Evolutionary conservation across 35 echinoderm and acorn worm genomes (phyloP).

Genomic region (Anneissia japonica): DNA sequence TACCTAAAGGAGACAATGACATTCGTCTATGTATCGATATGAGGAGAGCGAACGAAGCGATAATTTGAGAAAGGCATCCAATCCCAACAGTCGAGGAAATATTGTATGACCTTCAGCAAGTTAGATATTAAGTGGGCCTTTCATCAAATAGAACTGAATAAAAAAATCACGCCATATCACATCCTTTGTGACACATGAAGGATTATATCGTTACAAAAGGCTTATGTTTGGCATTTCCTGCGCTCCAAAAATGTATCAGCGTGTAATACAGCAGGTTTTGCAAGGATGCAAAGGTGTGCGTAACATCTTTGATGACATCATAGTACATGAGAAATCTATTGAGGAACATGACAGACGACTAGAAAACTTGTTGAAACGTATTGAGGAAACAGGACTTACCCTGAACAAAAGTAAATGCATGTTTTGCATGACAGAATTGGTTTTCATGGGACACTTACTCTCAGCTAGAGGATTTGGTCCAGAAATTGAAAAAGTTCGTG

Average conservation of each 20-base stretch:
- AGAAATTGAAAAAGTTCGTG: conserved; percentile 26
- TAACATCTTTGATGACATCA: conserved; percentile 58
- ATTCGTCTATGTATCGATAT: conserved; percentile 29
- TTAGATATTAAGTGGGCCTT: not conserved
- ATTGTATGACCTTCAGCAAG: conserved; percentile 16
- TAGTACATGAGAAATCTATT: too few species aligned
- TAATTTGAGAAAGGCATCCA: conserved; percentile 36
- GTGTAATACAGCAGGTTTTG: conserved; percentile 9
- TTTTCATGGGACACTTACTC: conserved; percentile 47
- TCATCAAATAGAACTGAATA: conserved; percentile 6
- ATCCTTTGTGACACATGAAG: conserved; percentile 21
- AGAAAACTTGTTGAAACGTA: too few species aligned
- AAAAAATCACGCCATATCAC: conserved; percentile 6
- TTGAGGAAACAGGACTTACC: too few species aligned
- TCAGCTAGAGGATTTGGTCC: conserved; percentile 28
- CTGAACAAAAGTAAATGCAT: conserved; percentile 41
- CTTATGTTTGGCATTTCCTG: conserved; percentile 14
- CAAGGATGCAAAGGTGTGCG: conserved; percentile 20
- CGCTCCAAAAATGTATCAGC: not conserved
- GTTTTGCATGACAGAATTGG: too few species aligned
- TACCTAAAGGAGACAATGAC: conserved; percentile 30
- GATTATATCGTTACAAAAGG: conserved; percentile 19
- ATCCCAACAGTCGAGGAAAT: conserved; percentile 55
- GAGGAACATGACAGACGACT: too few species aligned
- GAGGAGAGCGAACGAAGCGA: conserved; percentile 35